A percentile compares a stretch with the other conserved stretches of the same genome.
Evolutionary conservation across 2,888 invertebrate species (phyloP).

Genomic region (Drosophila macrospina): DNA sequence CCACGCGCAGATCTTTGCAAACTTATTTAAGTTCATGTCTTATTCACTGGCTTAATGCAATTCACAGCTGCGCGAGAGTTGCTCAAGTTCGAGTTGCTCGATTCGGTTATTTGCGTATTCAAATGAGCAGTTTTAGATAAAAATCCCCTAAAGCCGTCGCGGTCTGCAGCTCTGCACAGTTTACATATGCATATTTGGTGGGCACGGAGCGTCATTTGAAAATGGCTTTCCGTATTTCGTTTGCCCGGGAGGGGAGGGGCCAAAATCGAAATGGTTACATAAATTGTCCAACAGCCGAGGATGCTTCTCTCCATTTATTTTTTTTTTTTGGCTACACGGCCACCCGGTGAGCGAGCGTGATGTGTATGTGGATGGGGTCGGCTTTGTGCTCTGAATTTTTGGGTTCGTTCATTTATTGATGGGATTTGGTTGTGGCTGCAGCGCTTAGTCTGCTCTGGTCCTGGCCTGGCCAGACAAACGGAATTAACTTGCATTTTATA

Average conservation of each 20-base stretch:
- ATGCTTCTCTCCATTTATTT: constrained; percentile 1
- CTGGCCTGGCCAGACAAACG: constrained; percentile 71
- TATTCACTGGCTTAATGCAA: constrained; percentile 52
- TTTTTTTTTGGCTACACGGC: not conserved
- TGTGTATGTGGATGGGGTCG: constrained; percentile 12
- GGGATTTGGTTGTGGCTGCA: constrained; percentile 66
- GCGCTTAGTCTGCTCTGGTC: constrained; percentile 59
- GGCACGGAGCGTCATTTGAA: constrained; percentile 63
- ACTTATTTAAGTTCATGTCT: constrained; percentile 8
- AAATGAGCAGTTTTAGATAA: constrained; percentile 78
- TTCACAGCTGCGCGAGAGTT: constrained; percentile 38
- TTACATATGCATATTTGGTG: constrained; percentile 76
- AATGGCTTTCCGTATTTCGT: constrained; percentile 72
- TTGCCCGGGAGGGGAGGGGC: too few species aligned
- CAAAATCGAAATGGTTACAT: constrained; percentile 56
- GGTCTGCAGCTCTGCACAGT: constrained; percentile 53
- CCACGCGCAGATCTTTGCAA: not conserved
- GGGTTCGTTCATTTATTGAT: constrained; percentile 76
- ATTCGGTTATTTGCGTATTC: constrained; percentile 76
- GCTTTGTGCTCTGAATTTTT: constrained; percentile 52
- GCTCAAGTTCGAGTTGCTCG: constrained; percentile 48
- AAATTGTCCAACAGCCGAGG: constrained; percentile 39
- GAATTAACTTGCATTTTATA: constrained; percentile 83
- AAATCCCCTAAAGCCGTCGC: constrained; percentile 74
- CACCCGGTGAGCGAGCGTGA: constrained; percentile 17